Base-by-base conservation (phyloP, 2,888 invertebrate species). In the Temnothorax unifasciatus region DNA sequence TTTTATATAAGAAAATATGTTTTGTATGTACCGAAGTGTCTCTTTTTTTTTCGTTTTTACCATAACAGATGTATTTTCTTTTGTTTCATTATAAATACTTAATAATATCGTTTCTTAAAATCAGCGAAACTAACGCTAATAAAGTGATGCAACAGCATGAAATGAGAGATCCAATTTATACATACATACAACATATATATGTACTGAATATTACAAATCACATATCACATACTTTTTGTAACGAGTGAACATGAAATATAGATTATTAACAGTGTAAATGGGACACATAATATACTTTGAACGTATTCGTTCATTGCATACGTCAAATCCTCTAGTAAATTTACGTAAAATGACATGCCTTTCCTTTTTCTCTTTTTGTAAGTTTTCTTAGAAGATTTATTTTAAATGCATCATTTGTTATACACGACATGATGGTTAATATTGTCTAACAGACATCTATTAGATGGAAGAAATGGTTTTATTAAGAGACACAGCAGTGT, bases 391-490 rank as follows among this genome's bases (percentile, higher is more conserved):
- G 18, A 41, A 59, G 18, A 25, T 50, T 41, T 66, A 66, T 41
- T 52, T 41, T 59, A 41, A 41, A 59, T n/a, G 9, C 9, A 4
- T 74, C n/a, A n/a, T 52, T 54, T 54, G 21, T 54, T 54, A 69
- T 50, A 74, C 54, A 61, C 13, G 38, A 54, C 21, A n/a, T 15
- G 75, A 74, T 34, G 41, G 21, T 82, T 63, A 61, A 52, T 64
- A 82, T 75, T 75, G 82, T 52, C 52, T 50, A 41, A 52, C 3
- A 50, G 13, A 34, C 52, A 47, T 3, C 54, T 82, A 54, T 52
- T 29, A 75, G 41, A 63, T 63, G 18, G 15, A 82, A 52, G 41
- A 64, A 64, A 75, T 82, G 34, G 21, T 34, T 34, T 34, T 34
- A 29, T 34, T 6, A 34, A 6, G 34, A 34, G 34, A 34, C 34